Percentiles rank a stretch among this genome's conserved stretches.
Conservation (phyloP, 2,797 vertebrate genomes). For the Mastacembelus armatus region DNA sequence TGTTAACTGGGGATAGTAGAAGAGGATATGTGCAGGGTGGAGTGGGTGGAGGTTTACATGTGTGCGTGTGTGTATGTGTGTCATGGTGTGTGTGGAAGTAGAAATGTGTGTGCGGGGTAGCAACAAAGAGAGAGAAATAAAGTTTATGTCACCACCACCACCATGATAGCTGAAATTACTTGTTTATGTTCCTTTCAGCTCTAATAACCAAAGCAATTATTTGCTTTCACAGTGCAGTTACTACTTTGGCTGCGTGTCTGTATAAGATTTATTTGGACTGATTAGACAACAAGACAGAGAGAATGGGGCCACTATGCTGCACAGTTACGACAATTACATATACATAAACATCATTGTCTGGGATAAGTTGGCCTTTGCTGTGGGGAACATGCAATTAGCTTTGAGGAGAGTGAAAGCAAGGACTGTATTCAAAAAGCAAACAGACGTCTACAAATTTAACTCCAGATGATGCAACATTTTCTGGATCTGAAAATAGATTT, state of each 20-base stretch:
- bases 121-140: slow-evolving; percentile 26
- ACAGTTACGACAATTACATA: slow-evolving; percentile 61
- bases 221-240: slow-evolving; percentile 72
- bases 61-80: not conserved
- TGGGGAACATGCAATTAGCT: slow-evolving; percentile 62
- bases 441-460: slow-evolving; percentile 65
- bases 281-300: slow-evolving; percentile 66
- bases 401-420: slow-evolving; percentile 50
- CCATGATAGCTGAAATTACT: slow-evolving; percentile 63
- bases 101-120: not conserved
- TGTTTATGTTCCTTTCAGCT: slow-evolving; percentile 76
- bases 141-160: slow-evolving; percentile 62
- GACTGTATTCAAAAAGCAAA: slow-evolving; percentile 67
- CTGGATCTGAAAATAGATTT: slow-evolving; percentile 72
- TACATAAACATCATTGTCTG: slow-evolving; percentile 70
- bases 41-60: slow-evolving; percentile 14
- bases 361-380: slow-evolving; percentile 62
- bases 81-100: not conserved
- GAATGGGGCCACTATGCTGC: slow-evolving; percentile 40
- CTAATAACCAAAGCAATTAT: slow-evolving; percentile 72
- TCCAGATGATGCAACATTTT: slow-evolving; percentile 68
- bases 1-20: slow-evolving; percentile 86
- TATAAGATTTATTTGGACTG: slow-evolving; percentile 70
- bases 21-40: slow-evolving; percentile 76
- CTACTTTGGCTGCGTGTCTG: slow-evolving; percentile 57